Conservation (phyloP, 2,888 invertebrate species). For the Pantelozetes paolii region DNA sequence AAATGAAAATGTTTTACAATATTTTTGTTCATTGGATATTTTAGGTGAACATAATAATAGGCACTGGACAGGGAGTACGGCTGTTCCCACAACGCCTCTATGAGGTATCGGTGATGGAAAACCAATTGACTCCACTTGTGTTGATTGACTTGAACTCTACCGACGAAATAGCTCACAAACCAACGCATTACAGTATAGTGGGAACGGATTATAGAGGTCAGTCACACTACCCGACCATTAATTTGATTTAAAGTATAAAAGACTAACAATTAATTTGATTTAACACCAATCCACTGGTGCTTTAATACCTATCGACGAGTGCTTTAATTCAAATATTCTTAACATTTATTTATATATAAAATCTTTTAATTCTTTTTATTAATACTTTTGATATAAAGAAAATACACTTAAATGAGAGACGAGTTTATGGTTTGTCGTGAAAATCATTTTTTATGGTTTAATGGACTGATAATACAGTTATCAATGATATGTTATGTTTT, state of each 20-base stretch:
- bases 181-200: conserved; percentile 50
- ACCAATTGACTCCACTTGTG: conserved; percentile 66
- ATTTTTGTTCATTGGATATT: neutral
- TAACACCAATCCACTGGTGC: too few relatives aligned
- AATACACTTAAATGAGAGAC: too few relatives aligned
- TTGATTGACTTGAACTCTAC: conserved; percentile 71
- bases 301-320: too few relatives aligned
- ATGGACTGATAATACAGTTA: too few relatives aligned
- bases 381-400: too few relatives aligned
- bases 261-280: neutral
- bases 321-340: too few relatives aligned
- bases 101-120: conserved; percentile 76
- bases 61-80: conserved; percentile 50
- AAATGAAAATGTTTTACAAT: neutral
- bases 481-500: too few relatives aligned
- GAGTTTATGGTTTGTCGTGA: too few relatives aligned
- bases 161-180: conserved; percentile 55
- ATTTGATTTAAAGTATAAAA: conserved; percentile 26
- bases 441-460: too few relatives aligned
- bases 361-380: too few relatives aligned
- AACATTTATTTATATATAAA: too few relatives aligned
- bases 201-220: conserved; percentile 49
- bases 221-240: conserved; percentile 24
- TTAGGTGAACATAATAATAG: conserved; percentile 49
- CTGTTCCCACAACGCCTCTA: conserved; percentile 59